Percentiles rank a stretch among this genome's conserved stretches.
phyloP scores from a whole-genome alignment of 2,797 vertebrate species.

The Botia kubotai region DNA sequence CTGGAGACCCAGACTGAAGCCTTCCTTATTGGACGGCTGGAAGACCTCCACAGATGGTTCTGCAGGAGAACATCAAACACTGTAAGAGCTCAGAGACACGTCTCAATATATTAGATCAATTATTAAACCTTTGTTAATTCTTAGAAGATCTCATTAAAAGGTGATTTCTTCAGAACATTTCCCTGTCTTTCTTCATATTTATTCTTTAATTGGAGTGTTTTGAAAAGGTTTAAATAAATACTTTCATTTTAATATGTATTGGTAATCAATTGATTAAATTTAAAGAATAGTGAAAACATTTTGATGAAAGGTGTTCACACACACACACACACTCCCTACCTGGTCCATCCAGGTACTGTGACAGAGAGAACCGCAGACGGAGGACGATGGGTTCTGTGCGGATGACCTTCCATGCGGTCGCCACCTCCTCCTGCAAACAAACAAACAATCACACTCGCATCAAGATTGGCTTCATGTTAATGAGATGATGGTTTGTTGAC shows the following conservation, averaged over 20 bases:
- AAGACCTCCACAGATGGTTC: conserved; percentile 98
- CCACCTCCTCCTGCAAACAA: conserved; percentile 92
- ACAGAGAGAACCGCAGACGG: conserved; percentile 96
- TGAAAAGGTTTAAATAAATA: too few relatives aligned
- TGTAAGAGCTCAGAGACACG: conserved; percentile 22
- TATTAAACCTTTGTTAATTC: not conserved
- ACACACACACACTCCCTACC: conserved; percentile 79
- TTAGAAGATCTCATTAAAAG: too few relatives aligned
- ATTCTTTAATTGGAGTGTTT: too few relatives aligned
- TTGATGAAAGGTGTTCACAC: too few relatives aligned
- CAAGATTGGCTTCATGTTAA: not conserved
- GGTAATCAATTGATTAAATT: too few relatives aligned
- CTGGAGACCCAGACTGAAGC: conserved; percentile 95
- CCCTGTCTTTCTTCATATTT: too few relatives aligned
- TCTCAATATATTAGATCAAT: not conserved
- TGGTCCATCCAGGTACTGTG: conserved; percentile 98
- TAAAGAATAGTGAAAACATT: too few relatives aligned
- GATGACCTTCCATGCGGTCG: conserved; percentile 98
- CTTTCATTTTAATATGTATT: too few relatives aligned
- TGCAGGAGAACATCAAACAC: conserved; percentile 65
- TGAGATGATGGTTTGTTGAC: not conserved
- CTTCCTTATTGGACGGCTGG: conserved; percentile 97
- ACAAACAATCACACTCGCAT: conserved; percentile 50
- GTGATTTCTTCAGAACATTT: too few relatives aligned
- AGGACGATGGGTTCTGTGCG: conserved; percentile 95